Percentiles rank a stretch among this genome's conserved stretches.
Evolutionary conservation across 2,113 vertebrate species (phyloP).

Genomic region (Albula glossodonta): DNA sequence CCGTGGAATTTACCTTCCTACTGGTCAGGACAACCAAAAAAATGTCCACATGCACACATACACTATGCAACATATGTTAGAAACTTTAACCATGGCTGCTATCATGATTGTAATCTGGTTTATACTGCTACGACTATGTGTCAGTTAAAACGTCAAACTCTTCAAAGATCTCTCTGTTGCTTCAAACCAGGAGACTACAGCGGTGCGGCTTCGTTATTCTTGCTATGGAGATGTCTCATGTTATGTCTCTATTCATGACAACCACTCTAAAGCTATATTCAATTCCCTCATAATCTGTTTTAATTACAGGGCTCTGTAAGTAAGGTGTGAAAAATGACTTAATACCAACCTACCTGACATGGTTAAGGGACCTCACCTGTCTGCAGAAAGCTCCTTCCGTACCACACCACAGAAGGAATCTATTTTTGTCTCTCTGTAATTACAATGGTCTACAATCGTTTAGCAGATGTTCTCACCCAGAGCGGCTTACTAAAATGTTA

Average conservation of each 20-base stretch:
- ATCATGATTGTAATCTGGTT: background rate
- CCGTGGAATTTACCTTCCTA: background rate
- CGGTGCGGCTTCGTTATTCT: too few species aligned
- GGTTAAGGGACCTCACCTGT: background rate
- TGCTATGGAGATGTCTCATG: background rate
- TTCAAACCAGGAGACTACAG: background rate
- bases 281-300: slow-evolving; percentile 35
- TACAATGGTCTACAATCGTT: too few species aligned
- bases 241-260: background rate
- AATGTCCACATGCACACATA: background rate
- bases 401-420: background rate
- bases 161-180: background rate
- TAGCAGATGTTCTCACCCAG: too few species aligned
- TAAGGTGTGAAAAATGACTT: slow-evolving; percentile 23
- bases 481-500: background rate
- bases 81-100: background rate
- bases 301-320: slow-evolving; percentile 37
- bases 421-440: background rate
- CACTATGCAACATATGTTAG: too few species aligned
- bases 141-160: background rate
- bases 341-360: slow-evolving; percentile 18
- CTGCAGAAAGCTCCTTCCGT: background rate
- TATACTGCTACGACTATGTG: background rate
- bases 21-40: background rate
- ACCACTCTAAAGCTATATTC: background rate